phyloP scores from a whole-genome alignment of 2,113 vertebrate species.

The Sylvietta virens region DNA sequence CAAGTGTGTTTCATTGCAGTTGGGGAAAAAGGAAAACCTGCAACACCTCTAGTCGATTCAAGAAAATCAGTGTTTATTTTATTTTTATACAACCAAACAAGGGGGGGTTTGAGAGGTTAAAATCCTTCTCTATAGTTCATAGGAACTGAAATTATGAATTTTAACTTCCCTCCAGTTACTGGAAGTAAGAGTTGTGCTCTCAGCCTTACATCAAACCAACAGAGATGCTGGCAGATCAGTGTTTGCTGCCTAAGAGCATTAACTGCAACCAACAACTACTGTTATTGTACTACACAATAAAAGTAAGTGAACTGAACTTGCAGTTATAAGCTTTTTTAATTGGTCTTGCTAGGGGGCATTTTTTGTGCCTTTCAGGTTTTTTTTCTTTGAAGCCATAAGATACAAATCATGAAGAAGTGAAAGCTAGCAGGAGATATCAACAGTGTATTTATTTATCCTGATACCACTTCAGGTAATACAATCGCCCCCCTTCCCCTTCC shows the following conservation, averaged over 20 bases:
- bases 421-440: not conserved
- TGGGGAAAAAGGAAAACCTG: not conserved
- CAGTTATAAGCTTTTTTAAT: not conserved
- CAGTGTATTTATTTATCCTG: not conserved
- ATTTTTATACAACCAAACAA: not conserved
- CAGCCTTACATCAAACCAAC: not conserved
- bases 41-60: not conserved
- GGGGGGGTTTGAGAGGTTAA: not conserved
- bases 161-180: not conserved
- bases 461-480: not conserved
- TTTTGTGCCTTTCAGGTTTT: not conserved
- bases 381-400: not conserved
- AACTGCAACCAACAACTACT: not conserved
- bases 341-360: not conserved
- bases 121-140: not conserved
- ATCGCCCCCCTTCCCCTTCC: not conserved
- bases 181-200: not conserved
- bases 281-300: not conserved
- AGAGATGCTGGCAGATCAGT: not conserved
- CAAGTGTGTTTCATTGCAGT: not conserved
- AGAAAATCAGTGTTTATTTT: not conserved
- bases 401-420: not conserved
- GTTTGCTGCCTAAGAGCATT: not conserved
- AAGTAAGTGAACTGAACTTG: not conserved
- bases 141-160: not conserved